Conservation (phyloP, 2,888 invertebrate species). For the Zhengitettix transpicula region DNA sequence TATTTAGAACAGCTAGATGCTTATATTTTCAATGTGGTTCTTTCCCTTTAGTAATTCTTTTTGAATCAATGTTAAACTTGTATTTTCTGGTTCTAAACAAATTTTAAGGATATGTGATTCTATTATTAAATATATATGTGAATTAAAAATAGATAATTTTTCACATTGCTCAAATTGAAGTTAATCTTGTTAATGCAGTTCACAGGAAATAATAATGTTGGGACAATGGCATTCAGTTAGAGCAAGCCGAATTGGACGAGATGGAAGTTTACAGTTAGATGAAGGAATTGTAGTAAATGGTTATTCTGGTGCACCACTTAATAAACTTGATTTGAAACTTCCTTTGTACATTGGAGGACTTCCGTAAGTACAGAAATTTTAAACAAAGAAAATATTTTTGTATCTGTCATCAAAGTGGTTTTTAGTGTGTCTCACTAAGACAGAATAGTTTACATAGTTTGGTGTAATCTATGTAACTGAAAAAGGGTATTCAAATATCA, state of each 20-base stretch:
- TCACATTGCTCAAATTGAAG: background rate
- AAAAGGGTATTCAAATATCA: no score
- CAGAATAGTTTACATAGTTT: no score
- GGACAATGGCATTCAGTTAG: constrained; percentile 69
- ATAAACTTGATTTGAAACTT: constrained; percentile 65
- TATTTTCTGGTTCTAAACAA: no score
- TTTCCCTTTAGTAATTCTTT: background rate
- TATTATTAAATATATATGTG: no score
- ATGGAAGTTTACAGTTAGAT: constrained; percentile 62
- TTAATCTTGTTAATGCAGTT: background rate
- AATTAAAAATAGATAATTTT: background rate
- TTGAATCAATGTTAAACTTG: background rate
- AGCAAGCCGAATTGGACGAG: constrained; percentile 53
- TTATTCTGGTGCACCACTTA: constrained; percentile 56
- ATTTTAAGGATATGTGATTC: no score
- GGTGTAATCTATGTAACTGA: no score
- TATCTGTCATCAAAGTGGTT: no score
- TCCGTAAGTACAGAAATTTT: constrained; percentile 28
- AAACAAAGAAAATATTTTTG: no score
- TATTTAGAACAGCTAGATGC: no score
- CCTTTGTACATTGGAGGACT: constrained; percentile 69
- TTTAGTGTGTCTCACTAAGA: no score
- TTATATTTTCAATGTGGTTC: no score
- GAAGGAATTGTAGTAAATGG: constrained; percentile 55
- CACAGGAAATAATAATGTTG: constrained; percentile 23